Evolutionary conservation across 2,797 vertebrate species (phyloP), one percentile per base, ranked within the genome.

Genomic region (Lutjanus argentimaculatus): DNA sequence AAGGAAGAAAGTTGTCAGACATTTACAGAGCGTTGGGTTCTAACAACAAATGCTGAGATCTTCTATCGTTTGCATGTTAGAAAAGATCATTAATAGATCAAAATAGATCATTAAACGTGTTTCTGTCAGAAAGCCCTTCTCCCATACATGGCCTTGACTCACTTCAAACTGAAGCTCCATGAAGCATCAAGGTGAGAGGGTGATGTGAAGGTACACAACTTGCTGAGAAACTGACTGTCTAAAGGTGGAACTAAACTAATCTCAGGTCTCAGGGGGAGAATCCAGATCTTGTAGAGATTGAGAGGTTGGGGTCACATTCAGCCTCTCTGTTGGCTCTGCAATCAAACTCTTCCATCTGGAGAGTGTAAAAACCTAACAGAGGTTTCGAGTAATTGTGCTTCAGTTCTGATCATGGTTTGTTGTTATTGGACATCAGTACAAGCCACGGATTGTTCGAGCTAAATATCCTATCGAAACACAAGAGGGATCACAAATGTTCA

Each of bases 331-430:
- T 56, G 49, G 11, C 73, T 58, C 43, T 45, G 7, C 19, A 67
- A 14, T 36, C n/a, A 53, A 67, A 57, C 21, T 52, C 12, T 19
- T 62, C 70, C 74, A 83, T 85, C 71, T 85, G 71, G 77, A 53
- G 48, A 61, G n/a, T 49, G 53, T 77, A 73, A 69, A 69, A 45
- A 61, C 25, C 8, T 12, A n/a, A 61, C 43, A n/a, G 36, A 45
- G 9, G n/a, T 69, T 40, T 61, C 2, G 21, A 64, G 45, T 21
- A 49, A 17, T 5, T 14, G 30, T 72, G 73, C 6, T 58, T 59
- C 19, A 46, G 13, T 65, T 30, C 19, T 69, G 21, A 52, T 12
- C n/a, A 9, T 22, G 22, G 40, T 72, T 83, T 86, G 62, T 79
- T 82, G 75, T 65, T 61, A 74, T 72, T 86, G 80, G 71, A 77